Conservation (phyloP, 2,888 invertebrate genomes). For the Drosophila mulleri region DNA sequence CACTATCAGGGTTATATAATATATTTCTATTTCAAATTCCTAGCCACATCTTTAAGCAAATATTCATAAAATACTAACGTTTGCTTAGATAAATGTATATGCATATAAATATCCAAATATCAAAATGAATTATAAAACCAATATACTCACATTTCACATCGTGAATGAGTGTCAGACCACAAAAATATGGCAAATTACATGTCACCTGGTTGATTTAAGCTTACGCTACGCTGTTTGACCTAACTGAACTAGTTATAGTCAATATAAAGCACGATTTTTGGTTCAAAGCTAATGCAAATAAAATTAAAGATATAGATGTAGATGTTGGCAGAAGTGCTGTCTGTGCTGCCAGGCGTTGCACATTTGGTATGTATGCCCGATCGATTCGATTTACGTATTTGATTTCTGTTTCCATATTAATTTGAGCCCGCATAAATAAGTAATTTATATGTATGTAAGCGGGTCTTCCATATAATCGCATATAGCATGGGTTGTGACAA, state of each 20-base stretch:
- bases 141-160: background rate
- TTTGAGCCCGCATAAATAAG: conserved; percentile 21
- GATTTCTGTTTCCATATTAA: background rate
- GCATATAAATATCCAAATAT: no score
- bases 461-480: conserved; percentile 2
- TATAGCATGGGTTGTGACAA: conserved; percentile 16
- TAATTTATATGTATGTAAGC: conserved; percentile 7
- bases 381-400: background rate
- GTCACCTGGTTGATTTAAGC: background rate
- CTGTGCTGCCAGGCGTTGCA: background rate
- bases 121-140: background rate
- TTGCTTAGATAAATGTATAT: no score
- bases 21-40: no score
- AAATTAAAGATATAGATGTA: background rate
- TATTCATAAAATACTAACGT: no score
- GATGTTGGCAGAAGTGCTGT: background rate
- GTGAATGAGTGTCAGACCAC: background rate
- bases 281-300: background rate
- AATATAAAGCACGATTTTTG: background rate
- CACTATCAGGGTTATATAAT: no score
- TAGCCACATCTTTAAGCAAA: no score
- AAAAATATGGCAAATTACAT: background rate
- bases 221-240: background rate
- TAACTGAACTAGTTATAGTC: background rate
- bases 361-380: background rate